Conservation (phyloP, 2,113 vertebrate genomes). For the Sakesphorus luctuosus region DNA sequence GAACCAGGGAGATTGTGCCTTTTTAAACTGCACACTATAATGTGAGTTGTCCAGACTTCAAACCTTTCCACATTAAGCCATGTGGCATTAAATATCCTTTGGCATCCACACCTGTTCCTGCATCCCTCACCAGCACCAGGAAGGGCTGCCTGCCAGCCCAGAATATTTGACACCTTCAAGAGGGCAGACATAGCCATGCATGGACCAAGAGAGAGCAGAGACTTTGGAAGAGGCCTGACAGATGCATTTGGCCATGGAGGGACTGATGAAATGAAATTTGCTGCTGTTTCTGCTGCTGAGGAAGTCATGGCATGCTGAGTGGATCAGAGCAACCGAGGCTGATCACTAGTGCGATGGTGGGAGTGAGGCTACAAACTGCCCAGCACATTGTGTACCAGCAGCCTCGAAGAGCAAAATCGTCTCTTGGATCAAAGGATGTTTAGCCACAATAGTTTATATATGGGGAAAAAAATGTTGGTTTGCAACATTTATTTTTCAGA, state of each 20-base stretch:
- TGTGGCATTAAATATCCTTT: background rate
- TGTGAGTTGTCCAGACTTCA: background rate
- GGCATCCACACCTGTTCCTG: background rate
- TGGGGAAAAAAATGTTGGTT: background rate
- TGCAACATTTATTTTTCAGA: background rate
- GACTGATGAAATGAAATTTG: background rate
- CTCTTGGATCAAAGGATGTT: background rate
- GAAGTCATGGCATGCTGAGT: background rate
- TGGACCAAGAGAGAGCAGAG: accelerated
- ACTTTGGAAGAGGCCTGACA: accelerated
- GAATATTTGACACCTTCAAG: background rate
- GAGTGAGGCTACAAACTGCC: background rate
- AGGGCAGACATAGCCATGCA: background rate
- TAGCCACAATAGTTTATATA: background rate
- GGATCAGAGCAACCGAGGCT: background rate
- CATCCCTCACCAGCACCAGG: background rate
- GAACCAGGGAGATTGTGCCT: background rate
- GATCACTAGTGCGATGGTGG: background rate
- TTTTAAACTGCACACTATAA: background rate
- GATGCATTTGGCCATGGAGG: accelerated
- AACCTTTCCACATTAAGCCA: background rate
- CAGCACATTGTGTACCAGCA: background rate
- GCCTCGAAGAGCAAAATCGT: background rate
- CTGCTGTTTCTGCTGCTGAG: background rate
- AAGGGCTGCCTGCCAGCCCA: background rate